Percentiles rank a stretch among this genome's conserved stretches.
These are phyloP conservation scores for Uria aalge DNA, from an alignment of 2,113 vertebrate species.

Conservation along the genomic window DNA sequence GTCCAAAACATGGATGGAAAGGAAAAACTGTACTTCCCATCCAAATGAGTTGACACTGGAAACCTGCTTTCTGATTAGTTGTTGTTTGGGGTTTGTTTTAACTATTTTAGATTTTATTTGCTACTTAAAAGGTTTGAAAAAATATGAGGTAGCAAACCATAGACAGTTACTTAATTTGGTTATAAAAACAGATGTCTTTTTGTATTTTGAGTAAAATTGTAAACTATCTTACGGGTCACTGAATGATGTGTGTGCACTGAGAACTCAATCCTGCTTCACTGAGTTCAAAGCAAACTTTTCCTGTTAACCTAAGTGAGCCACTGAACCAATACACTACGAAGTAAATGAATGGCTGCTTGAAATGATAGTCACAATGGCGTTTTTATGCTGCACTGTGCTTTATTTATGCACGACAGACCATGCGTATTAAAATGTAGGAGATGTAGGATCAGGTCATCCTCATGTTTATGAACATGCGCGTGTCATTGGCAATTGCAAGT, in stretches of 20 bases:
- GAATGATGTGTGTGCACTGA: neutral
- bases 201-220: neutral
- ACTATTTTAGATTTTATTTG: neutral
- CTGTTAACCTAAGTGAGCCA: neutral
- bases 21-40: neutral
- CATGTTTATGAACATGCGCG: rapidly evolving
- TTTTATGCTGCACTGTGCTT: neutral
- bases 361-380: neutral
- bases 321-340: neutral
- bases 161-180: neutral
- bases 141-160: neutral
- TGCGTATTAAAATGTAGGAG: neutral
- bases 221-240: neutral
- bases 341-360: neutral
- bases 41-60: neutral
- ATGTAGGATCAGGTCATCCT: neutral
- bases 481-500: neutral
- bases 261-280: neutral
- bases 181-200: neutral
- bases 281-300: neutral
- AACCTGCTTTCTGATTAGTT: neutral
- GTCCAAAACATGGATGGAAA: neutral
- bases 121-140: neutral
- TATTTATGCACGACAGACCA: neutral
- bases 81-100: neutral